Evolutionary conservation across 1,140 invertebrate species (phyloP), one percentile per base, ranked within the genome.

Genomic region (Archivesica marissinica): DNA sequence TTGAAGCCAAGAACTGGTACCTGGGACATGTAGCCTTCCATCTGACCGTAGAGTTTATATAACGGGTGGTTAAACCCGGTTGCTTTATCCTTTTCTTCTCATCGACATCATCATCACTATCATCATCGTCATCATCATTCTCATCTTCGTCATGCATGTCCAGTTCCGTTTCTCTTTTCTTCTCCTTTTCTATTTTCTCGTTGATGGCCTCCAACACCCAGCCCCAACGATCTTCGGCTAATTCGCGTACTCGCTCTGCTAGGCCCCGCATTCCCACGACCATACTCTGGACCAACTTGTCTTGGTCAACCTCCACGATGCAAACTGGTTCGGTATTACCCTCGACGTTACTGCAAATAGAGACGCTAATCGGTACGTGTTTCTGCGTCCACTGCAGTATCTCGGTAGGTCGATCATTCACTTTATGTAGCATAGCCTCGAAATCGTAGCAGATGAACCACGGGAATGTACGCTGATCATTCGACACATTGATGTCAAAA

Each of bases 1-100:
- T 78, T 78, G 54, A 78, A 78, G n/a, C 75, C 75, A 15, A 78
- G 54, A 1, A 38, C 52, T 1, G 54, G 52, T 41, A 61, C 9
- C 23, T 13, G 13, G 7, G 56, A n/a, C 56, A n/a, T n/a, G n/a
- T n/a, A n/a, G n/a, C n/a, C n/a, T n/a, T n/a, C n/a, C n/a, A n/a
- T n/a, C n/a, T n/a, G 13, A 25, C 56, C 56, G 23, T 9, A 11
- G 13, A 59, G 7, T 28, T 9, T 9, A 9, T 59, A 11, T 47
- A 47, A 47, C n/a, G n/a, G n/a, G 47, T 50, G n/a, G 47, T n/a
- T 50, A 50, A 50, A n/a, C 47, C 11, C 47, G n/a, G 11, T 50
- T 7, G 7, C 9, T 11, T 59, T 59, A 7, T 11, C 25, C 25
- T 9, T 59, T 23, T 13, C 25, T 23, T n/a, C 25, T 30, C 35